Conservation (phyloP, 2,888 invertebrate genomes). For the Melanophora roralis region DNA sequence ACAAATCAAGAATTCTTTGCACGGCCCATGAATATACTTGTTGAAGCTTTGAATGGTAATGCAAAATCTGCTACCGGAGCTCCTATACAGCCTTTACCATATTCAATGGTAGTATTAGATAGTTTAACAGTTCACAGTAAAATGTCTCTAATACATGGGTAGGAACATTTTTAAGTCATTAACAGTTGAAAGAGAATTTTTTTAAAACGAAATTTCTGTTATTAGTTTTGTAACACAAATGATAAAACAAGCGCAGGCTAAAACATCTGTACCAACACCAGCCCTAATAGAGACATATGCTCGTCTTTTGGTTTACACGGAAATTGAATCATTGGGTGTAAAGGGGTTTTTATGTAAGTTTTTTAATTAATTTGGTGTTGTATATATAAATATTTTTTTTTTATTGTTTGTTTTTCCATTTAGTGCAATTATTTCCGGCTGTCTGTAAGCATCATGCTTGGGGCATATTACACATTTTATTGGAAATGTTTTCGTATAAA, state of each 20-base stretch:
- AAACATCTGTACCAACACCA: constrained; percentile 90
- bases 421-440: constrained; percentile 91
- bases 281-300: constrained; percentile 97
- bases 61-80: constrained; percentile 80
- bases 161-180: constrained; percentile 65
- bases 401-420: no score
- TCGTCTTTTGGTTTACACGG: constrained; percentile 93
- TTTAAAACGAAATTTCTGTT: background rate
- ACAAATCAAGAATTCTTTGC: constrained; percentile 94
- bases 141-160: constrained; percentile 87
- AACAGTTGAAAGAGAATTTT: background rate
- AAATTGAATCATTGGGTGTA: constrained; percentile 97
- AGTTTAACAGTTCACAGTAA: constrained; percentile 97
- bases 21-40: constrained; percentile 93
- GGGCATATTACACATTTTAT: constrained; percentile 95
- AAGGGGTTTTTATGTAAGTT: constrained; percentile 92
- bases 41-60: constrained; percentile 89
- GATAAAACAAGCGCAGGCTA: constrained; percentile 92
- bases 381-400: no score
- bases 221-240: constrained; percentile 89
- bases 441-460: constrained; percentile 95
- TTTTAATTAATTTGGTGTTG: no score
- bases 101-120: constrained; percentile 94
- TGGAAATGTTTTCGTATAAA: constrained; percentile 98
- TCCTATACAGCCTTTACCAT: constrained; percentile 88